Percentiles rank a stretch among this genome's conserved stretches.
Evolutionary conservation across 1,140 invertebrate species (phyloP).

Genomic region (Ruditapes philippinarum): DNA sequence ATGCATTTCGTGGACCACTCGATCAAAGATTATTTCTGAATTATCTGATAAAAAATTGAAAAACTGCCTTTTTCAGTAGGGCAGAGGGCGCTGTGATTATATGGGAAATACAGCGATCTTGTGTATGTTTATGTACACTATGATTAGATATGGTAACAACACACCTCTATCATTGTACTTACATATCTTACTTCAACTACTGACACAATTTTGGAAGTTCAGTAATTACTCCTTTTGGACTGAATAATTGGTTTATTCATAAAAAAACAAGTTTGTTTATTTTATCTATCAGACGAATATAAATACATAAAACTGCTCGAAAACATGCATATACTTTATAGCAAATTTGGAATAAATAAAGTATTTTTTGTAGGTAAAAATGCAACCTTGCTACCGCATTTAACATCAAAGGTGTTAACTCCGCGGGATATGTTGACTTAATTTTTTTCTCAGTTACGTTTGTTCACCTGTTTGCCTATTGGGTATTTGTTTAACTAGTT

Average conservation of each 20-base stretch:
- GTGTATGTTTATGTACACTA: slow-evolving; percentile 43
- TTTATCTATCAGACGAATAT: not conserved
- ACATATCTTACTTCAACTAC: not conserved
- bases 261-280: too few species aligned
- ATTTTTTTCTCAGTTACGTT: too few species aligned
- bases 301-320: not conserved
- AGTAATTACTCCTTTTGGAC: not conserved
- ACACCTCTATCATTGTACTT: not conserved
- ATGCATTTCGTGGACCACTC: not conserved
- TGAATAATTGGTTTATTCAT: slow-evolving; percentile 10
- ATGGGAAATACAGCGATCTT: not conserved
- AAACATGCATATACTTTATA: not conserved
- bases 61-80: not conserved
- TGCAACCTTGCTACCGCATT: not conserved
- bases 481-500: too few species aligned
- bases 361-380: not conserved
- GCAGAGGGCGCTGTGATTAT: not conserved
- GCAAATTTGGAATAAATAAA: not conserved
- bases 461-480: too few species aligned
- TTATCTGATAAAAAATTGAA: slow-evolving; percentile 32
- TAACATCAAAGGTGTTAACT: not conserved
- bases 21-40: slow-evolving; percentile 11
- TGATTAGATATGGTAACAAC: slow-evolving; percentile 46
- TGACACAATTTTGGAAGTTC: not conserved
- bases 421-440: too few species aligned